Percentiles rank a stretch among this genome's conserved stretches.
Evolutionary conservation across 2,797 vertebrate genomes (phyloP).

Genomic region (Emydoidea blandingii): DNA sequence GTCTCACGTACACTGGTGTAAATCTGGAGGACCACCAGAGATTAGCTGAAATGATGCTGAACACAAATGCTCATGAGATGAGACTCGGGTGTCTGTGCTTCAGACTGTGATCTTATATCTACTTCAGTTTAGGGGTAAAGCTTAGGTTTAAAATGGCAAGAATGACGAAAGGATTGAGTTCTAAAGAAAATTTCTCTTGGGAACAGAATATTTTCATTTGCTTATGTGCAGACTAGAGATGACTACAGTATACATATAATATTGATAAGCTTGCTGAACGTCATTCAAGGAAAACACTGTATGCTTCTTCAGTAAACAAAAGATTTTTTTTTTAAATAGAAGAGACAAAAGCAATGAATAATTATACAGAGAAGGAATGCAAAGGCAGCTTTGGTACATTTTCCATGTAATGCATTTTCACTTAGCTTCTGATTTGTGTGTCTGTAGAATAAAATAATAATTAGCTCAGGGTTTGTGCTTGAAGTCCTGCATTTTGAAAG

Average conservation of each 20-base stretch:
- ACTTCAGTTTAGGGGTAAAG: background rate
- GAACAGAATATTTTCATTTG: background rate
- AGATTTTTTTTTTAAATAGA: slow-evolving; percentile 3
- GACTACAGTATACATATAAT: accelerated
- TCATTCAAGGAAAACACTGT: background rate
- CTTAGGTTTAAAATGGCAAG: slow-evolving; percentile 4
- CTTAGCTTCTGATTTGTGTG: background rate
- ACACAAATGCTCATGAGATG: background rate
- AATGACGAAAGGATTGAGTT: slow-evolving; percentile 20
- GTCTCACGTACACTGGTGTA: background rate
- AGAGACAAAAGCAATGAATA: background rate
- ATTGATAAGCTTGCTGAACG: background rate
- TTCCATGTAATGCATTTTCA: background rate
- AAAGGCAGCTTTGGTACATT: background rate
- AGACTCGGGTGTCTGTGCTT: background rate
- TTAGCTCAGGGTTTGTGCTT: background rate
- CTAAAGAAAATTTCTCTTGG: background rate
- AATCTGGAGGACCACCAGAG: background rate
- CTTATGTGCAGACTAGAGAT: background rate
- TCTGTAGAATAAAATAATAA: background rate
- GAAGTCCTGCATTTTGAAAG: background rate
- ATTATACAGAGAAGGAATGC: background rate
- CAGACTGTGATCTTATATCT: background rate
- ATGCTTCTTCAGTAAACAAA: background rate
- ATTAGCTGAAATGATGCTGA: too few relatives aligned